Conservation (phyloP, 2,113 vertebrate genomes). For the Vimba vimba region DNA sequence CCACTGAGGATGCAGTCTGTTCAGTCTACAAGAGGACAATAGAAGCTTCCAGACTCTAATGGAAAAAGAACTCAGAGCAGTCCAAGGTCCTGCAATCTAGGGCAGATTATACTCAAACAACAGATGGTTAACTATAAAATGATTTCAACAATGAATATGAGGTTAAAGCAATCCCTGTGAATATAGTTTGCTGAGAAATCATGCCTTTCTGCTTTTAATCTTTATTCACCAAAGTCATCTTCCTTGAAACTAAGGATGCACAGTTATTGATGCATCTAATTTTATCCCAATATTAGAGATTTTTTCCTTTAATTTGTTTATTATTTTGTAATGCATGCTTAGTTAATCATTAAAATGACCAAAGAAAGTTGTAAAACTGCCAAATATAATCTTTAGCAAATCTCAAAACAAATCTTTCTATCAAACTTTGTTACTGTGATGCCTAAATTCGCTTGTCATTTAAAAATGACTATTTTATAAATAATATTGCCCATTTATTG, state of each 20-base stretch:
- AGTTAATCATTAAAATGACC: neutral
- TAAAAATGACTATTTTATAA: neutral
- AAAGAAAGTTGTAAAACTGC: neutral
- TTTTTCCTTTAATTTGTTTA: neutral
- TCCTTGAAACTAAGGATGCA: neutral
- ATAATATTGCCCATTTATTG: no score
- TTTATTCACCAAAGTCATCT: neutral
- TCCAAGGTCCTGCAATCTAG: conserved; percentile 12
- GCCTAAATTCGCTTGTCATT: neutral
- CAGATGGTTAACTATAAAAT: conserved; percentile 19
- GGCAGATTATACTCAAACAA: conserved; percentile 2
- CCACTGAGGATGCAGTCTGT: conserved; percentile 4
- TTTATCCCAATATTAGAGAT: neutral
- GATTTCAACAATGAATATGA: neutral
- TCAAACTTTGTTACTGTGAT: neutral
- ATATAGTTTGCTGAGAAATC: neutral
- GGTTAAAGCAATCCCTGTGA: neutral
- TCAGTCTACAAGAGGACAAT: conserved; percentile 25
- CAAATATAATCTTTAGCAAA: neutral
- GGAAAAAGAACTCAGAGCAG: conserved; percentile 15
- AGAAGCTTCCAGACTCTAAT: conserved; percentile 31
- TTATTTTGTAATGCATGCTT: neutral
- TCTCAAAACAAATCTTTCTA: neutral
- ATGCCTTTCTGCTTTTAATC: neutral
- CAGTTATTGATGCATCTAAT: neutral